Evolutionary conservation across 2,888 invertebrate genomes (phyloP), one percentile per base, ranked within the genome.

Genomic region (Hydrotaea diabolus): DNA sequence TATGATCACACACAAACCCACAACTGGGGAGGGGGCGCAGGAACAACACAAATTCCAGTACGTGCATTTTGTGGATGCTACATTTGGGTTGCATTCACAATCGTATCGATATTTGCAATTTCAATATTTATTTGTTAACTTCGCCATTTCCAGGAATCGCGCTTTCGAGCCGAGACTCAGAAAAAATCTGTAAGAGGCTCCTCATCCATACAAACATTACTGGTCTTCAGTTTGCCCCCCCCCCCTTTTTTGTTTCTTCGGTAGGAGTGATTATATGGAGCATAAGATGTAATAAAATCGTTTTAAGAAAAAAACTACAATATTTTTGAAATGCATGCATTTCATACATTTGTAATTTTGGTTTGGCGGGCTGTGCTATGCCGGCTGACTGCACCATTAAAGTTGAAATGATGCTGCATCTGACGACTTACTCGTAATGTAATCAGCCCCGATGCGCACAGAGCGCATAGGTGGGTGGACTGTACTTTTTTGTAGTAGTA

Each of bases 201-300:
- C n/a, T n/a, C n/a, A n/a, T n/a, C n/a, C n/a, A n/a, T n/a, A n/a
- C n/a, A n/a, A n/a, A n/a, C n/a, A n/a, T n/a, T n/a, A n/a, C n/a
- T n/a, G n/a, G n/a, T n/a, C n/a, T 8, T n/a, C 13, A 43, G 9
- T 13, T n/a, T n/a, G n/a, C 17, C 5, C 39, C 43, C 66, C 21
- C 23, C 17, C 39, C 69, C 21, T 23, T 2, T 7, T 23, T 59
- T 31, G 31, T 31, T 7, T 23, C n/a, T n/a, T n/a, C n/a, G n/a
- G n/a, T 31, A 11, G 46, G 31, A 62, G n/a, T 62, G 49, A 49
- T 64, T 69, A 72, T 72, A 57, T 74, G 69, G 59, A 77, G 69
- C 77, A 71, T 66, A 78, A 69, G 49, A 74, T 77, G 71, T 59
- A 71, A 78, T 66, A 79, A 79, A 83, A 79, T 76, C 7, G 55